These are phyloP conservation scores for Lepidocolaptes lacrymiger DNA, from an alignment of 2,797 vertebrate genomes.

Conservation along the genomic window DNA sequence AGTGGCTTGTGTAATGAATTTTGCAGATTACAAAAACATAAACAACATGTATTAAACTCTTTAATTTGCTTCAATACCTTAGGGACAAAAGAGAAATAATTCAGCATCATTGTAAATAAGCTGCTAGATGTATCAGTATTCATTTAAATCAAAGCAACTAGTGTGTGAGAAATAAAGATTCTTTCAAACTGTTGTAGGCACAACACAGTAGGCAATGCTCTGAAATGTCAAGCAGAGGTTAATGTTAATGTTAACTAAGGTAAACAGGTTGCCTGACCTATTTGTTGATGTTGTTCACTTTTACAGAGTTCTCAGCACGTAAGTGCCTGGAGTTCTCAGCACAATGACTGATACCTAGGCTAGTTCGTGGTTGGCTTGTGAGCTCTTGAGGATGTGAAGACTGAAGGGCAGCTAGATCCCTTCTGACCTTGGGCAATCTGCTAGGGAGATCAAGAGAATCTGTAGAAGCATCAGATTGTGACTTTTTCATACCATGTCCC, in stretches of 20 bases:
- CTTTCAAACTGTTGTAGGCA: conserved; percentile 15
- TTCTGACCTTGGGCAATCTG: not conserved
- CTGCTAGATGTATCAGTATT: conserved; percentile 39
- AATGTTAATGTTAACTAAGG: conserved; percentile 35
- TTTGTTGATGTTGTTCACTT: not conserved
- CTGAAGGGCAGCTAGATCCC: not conserved
- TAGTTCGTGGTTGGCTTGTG: not conserved
- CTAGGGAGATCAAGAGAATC: not conserved
- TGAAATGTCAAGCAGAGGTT: conserved; percentile 42
- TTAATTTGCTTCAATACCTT: conserved; percentile 38
- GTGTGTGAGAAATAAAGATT: conserved; percentile 4
- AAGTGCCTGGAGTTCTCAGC: not conserved
- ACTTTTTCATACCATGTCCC: not conserved
- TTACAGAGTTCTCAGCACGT: not conserved
- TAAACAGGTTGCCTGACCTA: not conserved
- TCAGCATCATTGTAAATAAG: conserved; percentile 33
- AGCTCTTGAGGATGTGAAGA: not conserved
- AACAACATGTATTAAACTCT: conserved; percentile 21
- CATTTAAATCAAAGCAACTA: conserved; percentile 54
- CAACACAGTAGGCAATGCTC: not conserved
- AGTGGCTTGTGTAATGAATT: conserved; percentile 31
- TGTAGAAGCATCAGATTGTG: not conserved
- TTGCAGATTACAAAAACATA: conserved; percentile 25
- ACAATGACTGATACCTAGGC: not conserved
- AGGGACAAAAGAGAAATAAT: conserved; percentile 32